Percentiles rank a stretch among this genome's conserved stretches.
phyloP scores from a whole-genome alignment of 2,797 vertebrate species.

The Acrossocheilus wenchowensis region DNA sequence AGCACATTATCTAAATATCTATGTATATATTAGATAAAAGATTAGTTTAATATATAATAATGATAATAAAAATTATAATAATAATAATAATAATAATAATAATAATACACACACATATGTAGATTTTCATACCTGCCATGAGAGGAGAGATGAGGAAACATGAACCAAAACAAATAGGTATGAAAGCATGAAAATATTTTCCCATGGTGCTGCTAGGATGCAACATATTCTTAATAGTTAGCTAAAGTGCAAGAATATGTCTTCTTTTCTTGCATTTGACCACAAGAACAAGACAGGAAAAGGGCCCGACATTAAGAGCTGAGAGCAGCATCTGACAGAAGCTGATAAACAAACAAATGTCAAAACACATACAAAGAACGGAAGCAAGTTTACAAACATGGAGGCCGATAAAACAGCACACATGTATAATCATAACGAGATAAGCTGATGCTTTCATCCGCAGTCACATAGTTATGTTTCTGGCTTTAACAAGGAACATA shows the following conservation, averaged over 20 bases:
- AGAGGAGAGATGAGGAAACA: constrained; percentile 52
- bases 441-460: background rate
- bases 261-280: background rate
- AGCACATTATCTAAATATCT: background rate
- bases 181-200: constrained; percentile 61
- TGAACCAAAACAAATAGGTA: constrained; percentile 57
- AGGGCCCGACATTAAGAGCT: background rate
- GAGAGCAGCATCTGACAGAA: constrained; percentile 30
- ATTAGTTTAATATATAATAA: background rate
- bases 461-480: background rate
- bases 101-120: background rate
- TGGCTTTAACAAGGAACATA: background rate
- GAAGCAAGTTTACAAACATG: background rate
- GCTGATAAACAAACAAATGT: constrained; percentile 42
- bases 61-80: background rate
- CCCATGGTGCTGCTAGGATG: constrained; percentile 67
- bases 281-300: background rate
- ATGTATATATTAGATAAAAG: background rate
- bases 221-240: background rate
- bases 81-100: background rate
- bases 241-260: background rate
- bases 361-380: background rate
- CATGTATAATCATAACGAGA: background rate
- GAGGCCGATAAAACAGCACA: background rate
- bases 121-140: constrained; percentile 45